Evolutionary conservation across 2,888 invertebrate genomes (phyloP).

Genomic region (Apotomis betuletana): DNA sequence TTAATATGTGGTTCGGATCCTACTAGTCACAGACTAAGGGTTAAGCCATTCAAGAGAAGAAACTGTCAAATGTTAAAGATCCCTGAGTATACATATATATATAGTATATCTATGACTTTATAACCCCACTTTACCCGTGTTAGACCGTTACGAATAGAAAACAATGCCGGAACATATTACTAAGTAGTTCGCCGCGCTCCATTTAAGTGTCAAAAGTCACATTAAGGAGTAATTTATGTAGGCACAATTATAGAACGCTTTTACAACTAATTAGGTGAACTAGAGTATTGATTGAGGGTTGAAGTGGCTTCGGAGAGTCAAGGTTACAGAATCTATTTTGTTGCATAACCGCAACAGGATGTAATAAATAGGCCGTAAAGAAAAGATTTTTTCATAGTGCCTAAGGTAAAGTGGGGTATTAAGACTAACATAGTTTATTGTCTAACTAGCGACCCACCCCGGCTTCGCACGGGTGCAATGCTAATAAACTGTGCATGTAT

Average conservation of each 20-base stretch:
- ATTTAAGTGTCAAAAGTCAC: not conserved
- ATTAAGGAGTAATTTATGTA: not conserved
- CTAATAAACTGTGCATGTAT: too few relatives aligned
- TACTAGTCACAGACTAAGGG: too few relatives aligned
- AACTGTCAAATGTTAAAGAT: too few relatives aligned
- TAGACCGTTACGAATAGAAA: not conserved
- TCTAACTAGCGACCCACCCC: too few relatives aligned
- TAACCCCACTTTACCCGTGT: not conserved
- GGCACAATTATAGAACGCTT: conserved; percentile 2
- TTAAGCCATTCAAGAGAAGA: too few relatives aligned
- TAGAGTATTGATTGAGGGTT: conserved; percentile 14
- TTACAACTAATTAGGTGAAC: conserved; percentile 1
- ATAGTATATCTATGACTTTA: not conserved
- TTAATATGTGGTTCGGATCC: too few relatives aligned
- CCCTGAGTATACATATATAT: too few relatives aligned
- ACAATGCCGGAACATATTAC: not conserved
- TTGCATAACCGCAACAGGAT: not conserved
- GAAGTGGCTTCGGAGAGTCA: not conserved
- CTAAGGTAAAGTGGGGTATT: too few relatives aligned
- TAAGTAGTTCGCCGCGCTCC: not conserved
- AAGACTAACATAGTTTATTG: too few relatives aligned
- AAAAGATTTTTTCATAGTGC: too few relatives aligned
- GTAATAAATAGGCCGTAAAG: too few relatives aligned
- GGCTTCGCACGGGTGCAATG: too few relatives aligned
- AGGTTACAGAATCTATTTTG: not conserved